Evolutionary conservation across 2,113 vertebrate species (phyloP).

Genomic region (Elanus axillaris): DNA sequence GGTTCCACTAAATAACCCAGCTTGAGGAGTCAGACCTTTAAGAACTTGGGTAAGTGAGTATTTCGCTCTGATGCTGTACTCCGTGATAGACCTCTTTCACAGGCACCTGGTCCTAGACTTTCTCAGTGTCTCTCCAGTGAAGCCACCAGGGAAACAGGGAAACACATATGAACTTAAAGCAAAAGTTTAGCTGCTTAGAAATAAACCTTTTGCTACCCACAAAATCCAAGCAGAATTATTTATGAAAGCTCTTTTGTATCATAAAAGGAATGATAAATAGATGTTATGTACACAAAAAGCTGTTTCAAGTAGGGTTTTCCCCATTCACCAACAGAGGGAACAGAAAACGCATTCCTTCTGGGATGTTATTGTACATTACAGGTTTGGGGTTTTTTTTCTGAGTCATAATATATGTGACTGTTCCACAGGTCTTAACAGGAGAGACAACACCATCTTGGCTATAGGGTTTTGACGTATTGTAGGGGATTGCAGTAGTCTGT

Average conservation of each 20-base stretch:
- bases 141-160: neutral
- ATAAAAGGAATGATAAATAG: neutral
- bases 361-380: neutral
- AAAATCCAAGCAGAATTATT: neutral
- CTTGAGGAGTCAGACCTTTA: neutral
- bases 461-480: neutral
- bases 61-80: neutral
- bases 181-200: neutral
- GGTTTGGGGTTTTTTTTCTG: neutral
- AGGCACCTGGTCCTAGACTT: neutral
- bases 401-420: neutral
- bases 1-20: neutral
- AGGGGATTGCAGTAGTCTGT: neutral
- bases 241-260: neutral
- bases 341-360: neutral
- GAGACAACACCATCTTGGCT: neutral
- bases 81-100: neutral
- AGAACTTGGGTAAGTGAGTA: neutral
- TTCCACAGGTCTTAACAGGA: neutral
- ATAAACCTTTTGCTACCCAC: neutral
- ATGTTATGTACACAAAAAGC: neutral
- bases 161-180: neutral
- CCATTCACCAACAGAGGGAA: neutral
- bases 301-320: neutral
- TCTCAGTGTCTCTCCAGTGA: neutral